Conservation (phyloP, 2,888 invertebrate species). For the Oligia latruncula region DNA sequence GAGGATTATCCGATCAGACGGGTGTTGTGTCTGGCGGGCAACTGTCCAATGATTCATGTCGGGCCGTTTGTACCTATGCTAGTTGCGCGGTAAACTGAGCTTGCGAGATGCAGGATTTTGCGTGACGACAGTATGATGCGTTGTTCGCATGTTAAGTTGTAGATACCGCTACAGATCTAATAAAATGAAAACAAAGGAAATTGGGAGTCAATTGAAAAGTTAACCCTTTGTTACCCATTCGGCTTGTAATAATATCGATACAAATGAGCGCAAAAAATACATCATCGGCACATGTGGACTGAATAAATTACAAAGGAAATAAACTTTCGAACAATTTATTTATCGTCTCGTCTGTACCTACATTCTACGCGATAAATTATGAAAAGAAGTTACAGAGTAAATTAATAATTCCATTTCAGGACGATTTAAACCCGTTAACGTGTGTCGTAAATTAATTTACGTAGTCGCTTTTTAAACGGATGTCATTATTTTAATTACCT, state of each 20-base stretch:
- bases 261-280: neutral
- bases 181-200: neutral
- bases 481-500: constrained; percentile 40
- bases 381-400: constrained; percentile 24
- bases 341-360: neutral
- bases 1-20: too few relatives aligned
- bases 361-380: neutral
- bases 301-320: neutral
- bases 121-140: too few relatives aligned
- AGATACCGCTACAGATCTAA: neutral
- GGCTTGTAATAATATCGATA: neutral
- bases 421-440: neutral
- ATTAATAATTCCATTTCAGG: constrained; percentile 5
- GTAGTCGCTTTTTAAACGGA: neutral
- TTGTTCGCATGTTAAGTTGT: too few relatives aligned
- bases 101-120: too few relatives aligned
- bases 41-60: too few relatives aligned
- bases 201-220: neutral
- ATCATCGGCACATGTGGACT: too few relatives aligned
- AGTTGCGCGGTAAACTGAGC: too few relatives aligned
- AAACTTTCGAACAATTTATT: neutral
- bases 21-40: too few relatives aligned
- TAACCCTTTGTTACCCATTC: neutral
- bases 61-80: too few relatives aligned
- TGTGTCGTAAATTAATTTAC: constrained; percentile 30